phyloP scores from a whole-genome alignment of 2,888 invertebrate genomes.

The Drosophila austrosaltans region DNA sequence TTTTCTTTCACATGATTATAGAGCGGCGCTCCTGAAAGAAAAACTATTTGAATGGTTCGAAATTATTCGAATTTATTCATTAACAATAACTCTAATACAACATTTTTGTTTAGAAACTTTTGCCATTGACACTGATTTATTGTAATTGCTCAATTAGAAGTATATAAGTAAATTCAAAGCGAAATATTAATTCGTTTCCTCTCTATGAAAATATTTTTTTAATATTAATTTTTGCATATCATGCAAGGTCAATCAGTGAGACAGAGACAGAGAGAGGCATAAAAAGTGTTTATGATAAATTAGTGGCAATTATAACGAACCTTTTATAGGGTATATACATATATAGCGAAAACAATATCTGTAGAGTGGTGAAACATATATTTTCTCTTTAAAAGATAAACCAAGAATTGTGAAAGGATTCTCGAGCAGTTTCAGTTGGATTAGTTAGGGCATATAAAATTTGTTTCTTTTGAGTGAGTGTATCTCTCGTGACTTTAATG shows the following conservation, averaged over 20 bases:
- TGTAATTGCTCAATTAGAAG: conserved; percentile 12
- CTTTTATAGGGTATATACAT: background rate
- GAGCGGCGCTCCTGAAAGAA: background rate
- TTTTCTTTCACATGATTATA: conserved; percentile 16
- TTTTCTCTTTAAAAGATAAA: no score
- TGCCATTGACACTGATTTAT: conserved; percentile 39
- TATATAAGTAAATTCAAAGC: background rate
- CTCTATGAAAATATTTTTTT: background rate
- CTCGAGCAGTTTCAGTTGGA: no score
- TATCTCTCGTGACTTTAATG: conserved; percentile 7
- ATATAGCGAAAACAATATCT: no score
- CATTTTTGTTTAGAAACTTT: conserved; percentile 13
- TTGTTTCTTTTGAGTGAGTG: background rate
- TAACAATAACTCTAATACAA: background rate
- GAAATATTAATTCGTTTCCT: background rate
- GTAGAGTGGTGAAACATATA: no score
- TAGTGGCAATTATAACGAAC: background rate
- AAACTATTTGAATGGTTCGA: background rate
- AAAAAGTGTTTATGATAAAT: no score
- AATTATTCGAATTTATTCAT: background rate
- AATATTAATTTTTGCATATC: conserved; percentile 47
- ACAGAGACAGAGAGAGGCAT: no score
- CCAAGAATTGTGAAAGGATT: no score
- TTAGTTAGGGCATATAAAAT: background rate
- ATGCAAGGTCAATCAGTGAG: conserved; percentile 41